These are phyloP conservation scores for Callinectes sapidus DNA, from an alignment of 2,888 invertebrate genomes.

Conservation along the genomic window DNA sequence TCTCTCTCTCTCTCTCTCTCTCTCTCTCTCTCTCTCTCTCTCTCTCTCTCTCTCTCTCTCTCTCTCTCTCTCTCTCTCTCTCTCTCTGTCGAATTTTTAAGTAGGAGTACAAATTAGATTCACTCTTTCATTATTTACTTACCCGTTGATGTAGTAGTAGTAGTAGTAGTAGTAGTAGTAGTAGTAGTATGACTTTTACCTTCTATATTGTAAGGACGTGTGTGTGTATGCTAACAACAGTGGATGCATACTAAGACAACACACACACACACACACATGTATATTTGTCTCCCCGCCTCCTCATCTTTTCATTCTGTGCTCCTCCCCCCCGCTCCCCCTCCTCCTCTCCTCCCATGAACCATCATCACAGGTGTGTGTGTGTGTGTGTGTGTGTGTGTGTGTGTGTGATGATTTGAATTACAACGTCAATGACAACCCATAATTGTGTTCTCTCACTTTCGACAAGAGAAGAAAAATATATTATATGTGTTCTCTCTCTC, in stretches of 20 bases:
- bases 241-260: not conserved
- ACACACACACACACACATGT: not conserved
- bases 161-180: not conserved
- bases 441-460: too few relatives aligned
- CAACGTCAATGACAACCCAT: too few relatives aligned
- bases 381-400: conserved; percentile 47
- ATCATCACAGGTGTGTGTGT: not conserved
- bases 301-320: too few relatives aligned
- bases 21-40: not conserved
- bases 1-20: not conserved
- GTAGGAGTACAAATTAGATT: not conserved
- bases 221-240: not conserved
- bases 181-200: not conserved
- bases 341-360: not conserved
- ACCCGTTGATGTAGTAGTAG: not conserved
- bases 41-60: conserved; percentile 4
- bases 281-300: not conserved
- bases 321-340: not conserved
- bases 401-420: conserved; percentile 8
- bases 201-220: not conserved
- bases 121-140: not conserved
- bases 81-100: not conserved
- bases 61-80: not conserved
- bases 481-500: too few relatives aligned
- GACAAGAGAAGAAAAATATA: not conserved